phyloP scores from a whole-genome alignment of 2,797 vertebrate species.

The Chrosomus eos region DNA sequence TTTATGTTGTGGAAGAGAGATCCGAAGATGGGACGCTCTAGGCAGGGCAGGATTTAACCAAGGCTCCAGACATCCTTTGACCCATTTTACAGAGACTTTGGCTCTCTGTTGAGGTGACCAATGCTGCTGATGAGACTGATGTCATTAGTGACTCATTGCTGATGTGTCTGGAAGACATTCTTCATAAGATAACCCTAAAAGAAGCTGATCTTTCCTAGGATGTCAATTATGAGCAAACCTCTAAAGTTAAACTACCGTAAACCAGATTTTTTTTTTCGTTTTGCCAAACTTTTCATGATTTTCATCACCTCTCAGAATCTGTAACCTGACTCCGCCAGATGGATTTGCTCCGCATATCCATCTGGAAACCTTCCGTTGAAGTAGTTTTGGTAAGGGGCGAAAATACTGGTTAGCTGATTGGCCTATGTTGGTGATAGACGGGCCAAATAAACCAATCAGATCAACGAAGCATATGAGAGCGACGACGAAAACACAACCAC shows the following conservation, averaged over 20 bases:
- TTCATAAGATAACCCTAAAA: neutral
- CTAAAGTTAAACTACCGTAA: neutral
- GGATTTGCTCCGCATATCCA: no score
- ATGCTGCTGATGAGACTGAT: constrained; percentile 11
- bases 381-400: no score
- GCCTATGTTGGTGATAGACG: no score
- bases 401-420: no score
- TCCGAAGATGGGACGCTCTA: constrained; percentile 25
- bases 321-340: no score
- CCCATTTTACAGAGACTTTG: constrained; percentile 22
- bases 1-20: constrained; percentile 47
- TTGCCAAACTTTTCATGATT: neutral
- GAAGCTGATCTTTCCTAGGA: neutral
- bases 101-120: neutral
- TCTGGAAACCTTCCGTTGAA: no score
- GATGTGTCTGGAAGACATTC: neutral
- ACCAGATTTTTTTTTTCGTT: neutral
- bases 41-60: neutral
- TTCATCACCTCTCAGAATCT: constrained; percentile 4
- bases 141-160: constrained; percentile 6
- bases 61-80: constrained; percentile 33
- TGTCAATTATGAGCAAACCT: neutral
- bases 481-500: no score
- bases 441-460: no score
- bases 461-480: no score